Base-by-base conservation (phyloP, 2,797 vertebrate species). In the Pseudomugil gertrudae region DNA sequence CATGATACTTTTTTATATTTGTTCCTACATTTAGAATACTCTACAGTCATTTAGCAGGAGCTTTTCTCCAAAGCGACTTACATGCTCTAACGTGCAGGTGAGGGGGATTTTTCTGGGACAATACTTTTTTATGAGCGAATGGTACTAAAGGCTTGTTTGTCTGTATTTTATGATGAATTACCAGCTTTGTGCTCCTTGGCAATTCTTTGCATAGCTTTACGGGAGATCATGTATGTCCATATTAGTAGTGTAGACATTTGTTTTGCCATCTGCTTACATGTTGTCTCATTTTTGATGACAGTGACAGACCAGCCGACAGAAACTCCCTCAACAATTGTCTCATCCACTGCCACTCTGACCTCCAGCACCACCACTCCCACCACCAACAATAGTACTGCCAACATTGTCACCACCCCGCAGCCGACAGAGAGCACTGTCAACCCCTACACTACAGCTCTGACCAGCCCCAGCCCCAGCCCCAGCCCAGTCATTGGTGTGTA, bases 401-500 rank as follows among this genome's bases (percentile, higher is more conserved):
- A 0, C 13, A 21, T 9, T 23, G 9, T 32, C 32, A 66, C 51
- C 38, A 67, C 66, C 29, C 14, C 30, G 30, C 38, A 5, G 24
- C 43, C 73, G 54, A 72, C 73, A 24, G 40, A 15, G 0, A 10
- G 0, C 13, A 72, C 82, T 17, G 30, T 26, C 26, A 57, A 0
- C 10, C 23, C 13, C 15, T 80, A 74, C 10, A 69, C 88, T 13
- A 3, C 64, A 52, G 47, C 30, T 2, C 61, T 26, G 0, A n/a
- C n/a, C n/a, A n/a, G n/a, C n/a, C n/a, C n/a, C n/a, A n/a, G n/a
- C n/a, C n/a, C 76, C 38, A 13, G 32, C 38, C 47, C 70, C 4
- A 23, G 9, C 35, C 71, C 79, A 66, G 26, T 73, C 30, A 63
- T 72, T 59, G 82, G 90, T 92, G 62, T 15, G 85, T 80, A 50